Base-by-base conservation (phyloP, 1,140 invertebrate species). In the Tetramorium alpestre region DNA sequence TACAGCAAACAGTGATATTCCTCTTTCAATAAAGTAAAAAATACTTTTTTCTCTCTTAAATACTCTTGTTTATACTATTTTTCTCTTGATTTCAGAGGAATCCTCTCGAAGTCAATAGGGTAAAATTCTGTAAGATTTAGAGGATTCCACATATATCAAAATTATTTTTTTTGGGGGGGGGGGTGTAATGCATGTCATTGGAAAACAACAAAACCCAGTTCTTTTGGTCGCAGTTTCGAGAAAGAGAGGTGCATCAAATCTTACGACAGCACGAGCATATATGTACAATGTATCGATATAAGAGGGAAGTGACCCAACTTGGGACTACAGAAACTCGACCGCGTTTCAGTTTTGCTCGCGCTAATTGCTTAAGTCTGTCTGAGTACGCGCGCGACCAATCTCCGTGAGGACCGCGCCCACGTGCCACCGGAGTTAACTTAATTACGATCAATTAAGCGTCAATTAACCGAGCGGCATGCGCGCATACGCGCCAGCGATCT, bases 391-490 rank as follows among this genome's bases (percentile, higher is more conserved):
- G 25, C 54, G 92, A 89, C 87, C 88, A 87, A 93, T 93, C 90
- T 91, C 87, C 69, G 85, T 84, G 70, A 54, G 58, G 80, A 82
- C 70, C 72, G 88, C 77, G 73, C 85, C 90, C 90, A 91, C 89
- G 87, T 89, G 90, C 89, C 70, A 82, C 60, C 82, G 38, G 85
- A 90, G 87, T 93, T 93, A 94, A 94, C 89, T 93, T 92, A 93
- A 94, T 94, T 94, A 94, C 91, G 84, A 90, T 78, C 93, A 93
- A 93, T 94, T 94, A 94, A 94, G 91, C 88, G 86, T 82, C 92
- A 92, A 94, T 94, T 94, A 94, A 94, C 89, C 82, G 90, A 87
- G 86, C 78, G 86, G 81, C 88, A 86, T 51, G 76, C 85, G 64
- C 60, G 49, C 33, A 88, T 60, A 67, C 72, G 81, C 60, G 72